Evolutionary conservation across 2,888 invertebrate genomes (phyloP), one percentile per base, ranked within the genome.

Genomic region (Sarcophaga variegata): DNA sequence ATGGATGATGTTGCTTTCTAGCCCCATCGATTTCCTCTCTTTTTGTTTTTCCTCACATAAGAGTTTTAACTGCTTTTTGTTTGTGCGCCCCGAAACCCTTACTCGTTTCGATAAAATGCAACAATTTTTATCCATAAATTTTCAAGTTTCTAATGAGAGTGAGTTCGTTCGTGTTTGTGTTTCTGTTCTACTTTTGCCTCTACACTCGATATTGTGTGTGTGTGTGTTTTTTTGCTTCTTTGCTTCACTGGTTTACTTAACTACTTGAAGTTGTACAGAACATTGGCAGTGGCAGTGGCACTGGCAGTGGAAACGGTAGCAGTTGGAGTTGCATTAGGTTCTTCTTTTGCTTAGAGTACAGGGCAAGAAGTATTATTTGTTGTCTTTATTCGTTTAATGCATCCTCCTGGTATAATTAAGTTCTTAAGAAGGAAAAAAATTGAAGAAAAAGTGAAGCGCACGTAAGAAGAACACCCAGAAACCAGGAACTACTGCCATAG

Each of bases 371-470:
- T 17, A 54, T 54, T 54, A 37, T 37, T 54, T 81, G 75, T 80
- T 72, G 81, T 59, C 66, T 80, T 83, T 69, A 67, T 77, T 83
- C 80, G 78, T 83, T 84, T 81, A 87, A 83, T 83, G 83, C 87
- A 84, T 84, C 87, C 81, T 83, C 78, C 47, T 66, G 87, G 75
- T 81, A 87, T 87, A 87, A 87, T 87, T 87, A 87, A 87, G 87
- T 87, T 81, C 87, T 84, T 67, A 63, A 72, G 62, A 60, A 74
- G 47, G 27, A 80, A 20, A n/a, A 66, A 11, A 63, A 11, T 5
- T 27, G 0, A 37, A 37, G 8, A 37, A 8, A 27, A 37, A 37
- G 37, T 37, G 37, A 37, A 22, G 10, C 64, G 12, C 12, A 25
- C 25, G 27, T 25, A 64, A 37, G 17, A 54, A 54, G 54, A 54